Conservation (phyloP, 2,113 vertebrate genomes). For the Microcebus jonahi region DNA sequence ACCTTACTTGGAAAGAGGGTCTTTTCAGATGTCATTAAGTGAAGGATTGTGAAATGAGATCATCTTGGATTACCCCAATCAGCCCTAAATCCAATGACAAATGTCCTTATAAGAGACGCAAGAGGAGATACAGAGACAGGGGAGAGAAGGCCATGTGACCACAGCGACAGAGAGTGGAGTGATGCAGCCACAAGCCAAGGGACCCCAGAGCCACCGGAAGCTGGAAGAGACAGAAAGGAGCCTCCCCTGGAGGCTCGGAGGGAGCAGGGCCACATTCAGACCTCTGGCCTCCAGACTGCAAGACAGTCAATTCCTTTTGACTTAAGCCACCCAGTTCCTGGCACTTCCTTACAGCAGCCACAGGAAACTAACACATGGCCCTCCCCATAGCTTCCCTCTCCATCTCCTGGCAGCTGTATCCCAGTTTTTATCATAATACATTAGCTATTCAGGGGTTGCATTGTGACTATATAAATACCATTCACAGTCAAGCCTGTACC, state of each 20-base stretch:
- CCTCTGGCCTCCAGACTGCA: not conserved
- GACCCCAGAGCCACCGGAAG: not conserved
- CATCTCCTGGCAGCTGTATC: not conserved
- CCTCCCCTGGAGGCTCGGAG: fast-evolving
- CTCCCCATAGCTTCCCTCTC: fast-evolving
- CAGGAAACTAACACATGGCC: not conserved
- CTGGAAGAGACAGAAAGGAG: not conserved
- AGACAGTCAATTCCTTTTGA: not conserved
- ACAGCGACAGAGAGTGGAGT: fast-evolving
- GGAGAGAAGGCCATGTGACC: not conserved
- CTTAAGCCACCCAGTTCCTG: fast-evolving
- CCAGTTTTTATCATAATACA: not conserved
- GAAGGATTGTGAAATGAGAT: not conserved
- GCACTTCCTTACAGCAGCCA: not conserved
- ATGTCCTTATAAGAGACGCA: not conserved
- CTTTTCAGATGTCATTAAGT: not conserved
- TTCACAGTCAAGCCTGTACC: fast-evolving
- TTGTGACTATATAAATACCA: fast-evolving
- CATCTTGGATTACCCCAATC: not conserved
- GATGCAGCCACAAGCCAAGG: not conserved
- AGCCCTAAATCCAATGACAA: not conserved
- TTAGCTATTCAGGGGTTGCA: not conserved
- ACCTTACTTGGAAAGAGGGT: not conserved
- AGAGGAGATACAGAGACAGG: not conserved
- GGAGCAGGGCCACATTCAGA: not conserved